Conservation (phyloP, 2,113 vertebrate genomes). For the Phalacrocorax carbo region DNA sequence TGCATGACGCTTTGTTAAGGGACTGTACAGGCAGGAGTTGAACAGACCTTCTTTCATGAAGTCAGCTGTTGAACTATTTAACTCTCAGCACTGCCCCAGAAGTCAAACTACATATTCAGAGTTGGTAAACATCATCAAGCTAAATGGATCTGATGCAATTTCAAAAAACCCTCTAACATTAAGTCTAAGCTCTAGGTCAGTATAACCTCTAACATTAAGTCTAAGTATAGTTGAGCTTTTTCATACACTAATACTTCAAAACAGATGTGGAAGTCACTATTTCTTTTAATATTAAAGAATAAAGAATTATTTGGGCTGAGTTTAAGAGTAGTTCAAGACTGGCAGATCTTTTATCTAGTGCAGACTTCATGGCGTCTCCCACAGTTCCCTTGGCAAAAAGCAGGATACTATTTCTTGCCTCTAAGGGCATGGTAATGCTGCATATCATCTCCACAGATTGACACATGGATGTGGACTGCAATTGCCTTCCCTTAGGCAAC, state of each 20-base stretch:
- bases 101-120: not conserved
- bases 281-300: not conserved
- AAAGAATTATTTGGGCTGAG: not conserved
- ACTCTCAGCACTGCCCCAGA: not conserved
- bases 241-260: not conserved
- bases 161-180: not conserved
- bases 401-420: not conserved
- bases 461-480: rapidly evolving
- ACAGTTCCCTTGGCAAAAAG: not conserved
- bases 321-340: not conserved
- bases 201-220: not conserved
- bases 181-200: not conserved
- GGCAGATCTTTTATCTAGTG: not conserved
- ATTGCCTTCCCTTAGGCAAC: not conserved
- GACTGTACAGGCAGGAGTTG: not conserved
- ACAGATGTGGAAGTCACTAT: not conserved
- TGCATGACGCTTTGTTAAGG: not conserved
- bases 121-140: not conserved
- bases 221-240: not conserved
- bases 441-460: not conserved
- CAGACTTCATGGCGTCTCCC: not conserved
- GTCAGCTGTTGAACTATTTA: not conserved
- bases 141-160: not conserved
- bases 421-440: not conserved
- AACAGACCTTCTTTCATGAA: not conserved